Base-by-base conservation (phyloP, 2,113 vertebrate genomes). In the Scomber scombrus region DNA sequence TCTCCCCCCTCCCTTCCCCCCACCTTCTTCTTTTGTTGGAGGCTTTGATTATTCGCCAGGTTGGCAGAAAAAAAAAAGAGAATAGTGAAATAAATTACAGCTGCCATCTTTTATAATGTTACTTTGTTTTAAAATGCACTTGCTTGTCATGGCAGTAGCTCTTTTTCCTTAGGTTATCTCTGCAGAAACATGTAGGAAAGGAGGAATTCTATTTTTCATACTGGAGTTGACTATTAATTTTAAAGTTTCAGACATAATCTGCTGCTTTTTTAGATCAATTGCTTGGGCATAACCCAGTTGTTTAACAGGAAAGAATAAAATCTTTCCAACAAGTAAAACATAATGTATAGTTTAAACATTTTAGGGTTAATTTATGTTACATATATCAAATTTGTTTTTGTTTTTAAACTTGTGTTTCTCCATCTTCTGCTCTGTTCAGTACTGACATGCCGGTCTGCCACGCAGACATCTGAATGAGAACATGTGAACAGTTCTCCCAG, bases 31-130 rank as follows among this genome's bases (percentile, higher is more conserved):
- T 11, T 51, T 15, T 94, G 89, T 94, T 74, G 63, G 77, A 80
- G 66, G 78, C 86, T 94, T 91, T 94, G 86, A 90, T 93, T 94
- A 86, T 91, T 85, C 56, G 75, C 80, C 85, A 91, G 86, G 82
- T 90, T 92, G 86, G 85, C 89, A 87, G 62, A 23, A 75, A 85
- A 78, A 80, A 70, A 54, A 51, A 81, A 76, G 45, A 26, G 54
- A 62, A 18, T 31, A 13, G 3, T 56, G 1, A 0, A 45, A 50
- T 26, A 56, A 80, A 81, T 51, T 67, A 74, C 54, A 55, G 23
- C 62, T 80, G 50, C 67, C 51, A 68, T 80, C 40, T 68, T 74
- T 73, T 49, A 1, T 75, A 71, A 73, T 85, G 13, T 34, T 40
- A 49, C 71, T 81, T 88, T 81, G 62, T 69, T 90, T 79, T 73